These are phyloP conservation scores for Caranx ignobilis DNA, from an alignment of 2,113 vertebrate species.

Conservation along the genomic window DNA sequence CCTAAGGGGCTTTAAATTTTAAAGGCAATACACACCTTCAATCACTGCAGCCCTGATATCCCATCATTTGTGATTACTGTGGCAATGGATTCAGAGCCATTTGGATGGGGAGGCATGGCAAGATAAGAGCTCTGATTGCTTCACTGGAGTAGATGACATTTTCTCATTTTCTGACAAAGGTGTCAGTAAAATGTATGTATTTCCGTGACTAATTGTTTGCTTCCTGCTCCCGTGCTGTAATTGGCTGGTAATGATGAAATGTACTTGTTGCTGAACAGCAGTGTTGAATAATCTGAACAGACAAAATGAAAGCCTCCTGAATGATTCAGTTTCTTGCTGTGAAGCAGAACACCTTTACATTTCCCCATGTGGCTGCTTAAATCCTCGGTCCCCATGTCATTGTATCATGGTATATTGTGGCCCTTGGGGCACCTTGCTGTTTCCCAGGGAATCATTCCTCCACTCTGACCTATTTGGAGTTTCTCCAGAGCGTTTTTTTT, in stretches of 20 bases:
- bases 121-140: neutral
- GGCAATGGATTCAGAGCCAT: slow-evolving; percentile 19
- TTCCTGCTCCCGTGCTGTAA: neutral
- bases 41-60: neutral
- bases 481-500: slow-evolving; percentile 6
- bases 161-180: neutral
- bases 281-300: neutral
- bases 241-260: neutral
- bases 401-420: slow-evolving; percentile 16
- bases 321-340: neutral
- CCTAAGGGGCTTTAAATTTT: neutral
- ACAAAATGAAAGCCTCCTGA: neutral
- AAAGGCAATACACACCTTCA: slow-evolving; percentile 10
- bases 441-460: slow-evolving; percentile 22
- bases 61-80: neutral
- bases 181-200: no score
- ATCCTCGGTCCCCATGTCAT: neutral
- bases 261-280: neutral
- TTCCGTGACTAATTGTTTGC: neutral
- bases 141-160: slow-evolving; percentile 33
- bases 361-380: slow-evolving; percentile 11
- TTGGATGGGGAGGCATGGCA: neutral
- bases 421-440: slow-evolving; percentile 5
- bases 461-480: neutral
- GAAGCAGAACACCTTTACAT: slow-evolving; percentile 1